These are phyloP conservation scores for Drosophila tropicalis DNA, from an alignment of 1,140 invertebrate genomes.

Conservation along the genomic window DNA sequence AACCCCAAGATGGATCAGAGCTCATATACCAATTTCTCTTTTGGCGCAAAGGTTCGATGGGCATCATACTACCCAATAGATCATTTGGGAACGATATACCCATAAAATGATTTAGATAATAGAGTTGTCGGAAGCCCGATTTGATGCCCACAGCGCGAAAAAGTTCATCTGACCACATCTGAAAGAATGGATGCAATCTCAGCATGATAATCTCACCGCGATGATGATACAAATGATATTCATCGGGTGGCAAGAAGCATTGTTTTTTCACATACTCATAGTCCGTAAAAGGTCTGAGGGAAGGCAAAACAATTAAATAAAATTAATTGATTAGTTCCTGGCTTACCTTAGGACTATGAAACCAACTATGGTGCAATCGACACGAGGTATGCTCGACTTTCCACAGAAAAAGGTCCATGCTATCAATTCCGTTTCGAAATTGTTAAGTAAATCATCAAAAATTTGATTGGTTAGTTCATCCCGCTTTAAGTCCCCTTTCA, in stretches of 20 bases:
- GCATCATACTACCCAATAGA: slow-evolving; percentile 59
- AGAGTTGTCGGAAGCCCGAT: slow-evolving; percentile 51
- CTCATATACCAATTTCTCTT: slow-evolving; percentile 50
- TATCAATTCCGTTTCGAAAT: slow-evolving; percentile 36
- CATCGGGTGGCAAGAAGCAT: slow-evolving; percentile 48
- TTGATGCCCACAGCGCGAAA: slow-evolving; percentile 45
- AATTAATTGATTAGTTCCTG: no score
- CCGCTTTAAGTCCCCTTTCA: not conserved
- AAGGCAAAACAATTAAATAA: not conserved
- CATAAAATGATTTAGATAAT: slow-evolving; percentile 36
- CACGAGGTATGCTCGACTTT: not conserved
- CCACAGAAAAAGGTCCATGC: slow-evolving; percentile 51
- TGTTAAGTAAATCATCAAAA: slow-evolving; percentile 9
- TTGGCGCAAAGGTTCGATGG: slow-evolving; percentile 55
- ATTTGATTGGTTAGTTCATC: slow-evolving; percentile 19
- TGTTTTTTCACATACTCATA: slow-evolving; percentile 42
- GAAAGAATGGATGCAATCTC: slow-evolving; percentile 57
- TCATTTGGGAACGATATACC: slow-evolving; percentile 50
- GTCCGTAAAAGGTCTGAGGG: slow-evolving; percentile 35
- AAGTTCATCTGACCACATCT: slow-evolving; percentile 55
- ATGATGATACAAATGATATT: slow-evolving; percentile 28
- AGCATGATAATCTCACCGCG: slow-evolving; percentile 62
- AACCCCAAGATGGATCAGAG: not conserved
- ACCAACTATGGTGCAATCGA: slow-evolving; percentile 47
- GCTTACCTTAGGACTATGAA: slow-evolving; percentile 54